Percentiles rank a stretch among this genome's conserved stretches.
Evolutionary conservation across 1,140 invertebrate species (phyloP).

Genomic region (Neodiprion fabricii): DNA sequence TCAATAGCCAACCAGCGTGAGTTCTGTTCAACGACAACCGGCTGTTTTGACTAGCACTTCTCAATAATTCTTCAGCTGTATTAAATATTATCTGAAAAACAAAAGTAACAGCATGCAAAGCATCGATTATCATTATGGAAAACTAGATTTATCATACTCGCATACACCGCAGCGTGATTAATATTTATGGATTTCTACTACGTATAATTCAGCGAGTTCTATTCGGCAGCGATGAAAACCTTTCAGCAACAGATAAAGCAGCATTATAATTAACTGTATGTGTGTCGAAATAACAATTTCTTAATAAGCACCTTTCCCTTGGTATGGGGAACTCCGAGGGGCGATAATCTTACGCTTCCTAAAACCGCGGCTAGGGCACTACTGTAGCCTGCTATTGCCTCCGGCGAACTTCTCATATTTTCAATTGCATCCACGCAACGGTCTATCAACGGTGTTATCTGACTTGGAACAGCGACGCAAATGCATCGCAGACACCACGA

Average conservation of each 20-base stretch:
- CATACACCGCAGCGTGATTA: not conserved
- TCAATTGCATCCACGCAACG: constrained; percentile 86
- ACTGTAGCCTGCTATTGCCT: constrained; percentile 94
- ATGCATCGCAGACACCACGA: constrained; percentile 94
- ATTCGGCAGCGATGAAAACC: no score
- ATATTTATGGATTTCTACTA: not conserved
- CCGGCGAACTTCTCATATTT: constrained; percentile 87
- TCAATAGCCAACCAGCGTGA: constrained; percentile 96
- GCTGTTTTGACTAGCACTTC: constrained; percentile 97
- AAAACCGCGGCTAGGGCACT: constrained; percentile 91
- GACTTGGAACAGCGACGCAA: constrained; percentile 90
- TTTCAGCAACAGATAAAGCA: constrained; percentile 15
- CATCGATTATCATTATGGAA: not conserved
- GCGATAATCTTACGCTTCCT: constrained; percentile 88
- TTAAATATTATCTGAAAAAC: constrained; percentile 85
- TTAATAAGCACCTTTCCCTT: constrained; percentile 82
- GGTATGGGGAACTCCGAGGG: constrained; percentile 94
- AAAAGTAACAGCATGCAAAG: constrained; percentile 19
- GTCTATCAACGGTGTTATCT: constrained; percentile 92
- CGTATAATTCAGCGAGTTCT: not conserved
- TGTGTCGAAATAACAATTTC: not conserved
- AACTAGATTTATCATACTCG: not conserved
- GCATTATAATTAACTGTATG: not conserved
- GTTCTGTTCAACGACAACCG: constrained; percentile 93
- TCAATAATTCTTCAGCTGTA: constrained; percentile 94